phyloP scores from a whole-genome alignment of 2,888 invertebrate species.

The Megaustenia siamemsis region DNA sequence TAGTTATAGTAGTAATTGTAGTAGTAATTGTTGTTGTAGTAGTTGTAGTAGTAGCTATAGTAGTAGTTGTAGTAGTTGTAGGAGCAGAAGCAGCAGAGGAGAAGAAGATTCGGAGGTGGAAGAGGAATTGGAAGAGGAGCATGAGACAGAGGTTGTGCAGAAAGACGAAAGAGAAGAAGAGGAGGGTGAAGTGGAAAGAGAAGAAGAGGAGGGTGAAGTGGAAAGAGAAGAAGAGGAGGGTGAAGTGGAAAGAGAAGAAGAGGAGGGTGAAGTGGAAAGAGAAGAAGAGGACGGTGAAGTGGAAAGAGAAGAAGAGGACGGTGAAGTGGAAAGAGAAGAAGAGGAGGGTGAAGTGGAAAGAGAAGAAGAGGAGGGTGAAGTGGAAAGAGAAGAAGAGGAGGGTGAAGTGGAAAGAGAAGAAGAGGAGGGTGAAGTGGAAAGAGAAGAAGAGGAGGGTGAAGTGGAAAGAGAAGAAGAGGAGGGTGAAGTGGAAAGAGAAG shows the following conservation, averaged over 20 bases:
- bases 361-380: no score
- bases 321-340: no score
- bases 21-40: no score
- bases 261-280: no score
- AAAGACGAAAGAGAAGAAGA: background rate
- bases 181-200: background rate
- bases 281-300: no score
- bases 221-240: background rate
- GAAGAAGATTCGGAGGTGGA: background rate
- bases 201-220: background rate
- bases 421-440: background rate
- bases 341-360: no score
- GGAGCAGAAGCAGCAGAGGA: no score
- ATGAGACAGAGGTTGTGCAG: background rate
- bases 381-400: constrained; percentile 7
- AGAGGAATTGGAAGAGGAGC: background rate
- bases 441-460: no score
- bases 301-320: no score
- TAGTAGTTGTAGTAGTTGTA: no score
- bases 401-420: background rate
- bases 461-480: background rate
- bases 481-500: constrained; percentile 1
- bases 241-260: background rate
- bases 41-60: no score
- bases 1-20: no score